Percentiles rank a stretch among this genome's conserved stretches.
phyloP scores from a whole-genome alignment of 2,113 vertebrate species.

The Picathartes gymnocephalus region DNA sequence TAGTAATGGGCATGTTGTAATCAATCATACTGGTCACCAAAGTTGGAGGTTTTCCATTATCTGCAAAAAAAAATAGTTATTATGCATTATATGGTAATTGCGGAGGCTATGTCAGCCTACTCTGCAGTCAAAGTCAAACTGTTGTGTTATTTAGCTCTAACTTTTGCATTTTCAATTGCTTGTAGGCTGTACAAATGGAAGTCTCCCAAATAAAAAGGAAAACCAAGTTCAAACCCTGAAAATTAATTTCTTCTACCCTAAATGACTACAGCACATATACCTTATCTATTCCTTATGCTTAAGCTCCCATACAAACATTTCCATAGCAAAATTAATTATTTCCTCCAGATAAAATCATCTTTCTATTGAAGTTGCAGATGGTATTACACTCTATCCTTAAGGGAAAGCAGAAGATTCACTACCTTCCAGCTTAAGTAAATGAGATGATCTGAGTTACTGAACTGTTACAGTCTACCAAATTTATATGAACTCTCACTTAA shows the following conservation, averaged over 20 bases:
- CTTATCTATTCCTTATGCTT: not conserved
- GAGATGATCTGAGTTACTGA: slow-evolving; percentile 57
- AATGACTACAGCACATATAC: not conserved
- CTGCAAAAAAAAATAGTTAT: slow-evolving; percentile 67
- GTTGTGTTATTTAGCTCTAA: not conserved
- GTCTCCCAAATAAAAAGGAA: not conserved
- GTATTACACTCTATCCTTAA: not conserved
- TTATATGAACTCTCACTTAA: slow-evolving; percentile 55
- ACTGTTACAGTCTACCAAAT: slow-evolving; percentile 46
- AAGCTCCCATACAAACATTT: slow-evolving; percentile 4
- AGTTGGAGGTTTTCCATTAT: slow-evolving; percentile 83
- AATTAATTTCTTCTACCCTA: not conserved
- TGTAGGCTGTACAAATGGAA: not conserved
- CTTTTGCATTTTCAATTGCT: not conserved
- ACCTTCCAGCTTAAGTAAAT: slow-evolving; percentile 35
- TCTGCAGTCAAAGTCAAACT: not conserved
- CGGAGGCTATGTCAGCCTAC: not conserved
- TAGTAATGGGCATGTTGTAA: slow-evolving; percentile 87
- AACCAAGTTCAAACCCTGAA: not conserved
- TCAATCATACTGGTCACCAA: slow-evolving; percentile 86
- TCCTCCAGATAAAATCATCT: slow-evolving; percentile 21
- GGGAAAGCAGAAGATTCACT: slow-evolving; percentile 35
- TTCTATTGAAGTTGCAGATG: not conserved
- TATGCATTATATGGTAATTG: not conserved
- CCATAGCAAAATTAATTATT: slow-evolving; percentile 17